A percentile compares a stretch with the other conserved stretches of the same genome.
phyloP scores from a whole-genome alignment of 1,140 invertebrate genomes.

The Pachypeltis micranthus region DNA sequence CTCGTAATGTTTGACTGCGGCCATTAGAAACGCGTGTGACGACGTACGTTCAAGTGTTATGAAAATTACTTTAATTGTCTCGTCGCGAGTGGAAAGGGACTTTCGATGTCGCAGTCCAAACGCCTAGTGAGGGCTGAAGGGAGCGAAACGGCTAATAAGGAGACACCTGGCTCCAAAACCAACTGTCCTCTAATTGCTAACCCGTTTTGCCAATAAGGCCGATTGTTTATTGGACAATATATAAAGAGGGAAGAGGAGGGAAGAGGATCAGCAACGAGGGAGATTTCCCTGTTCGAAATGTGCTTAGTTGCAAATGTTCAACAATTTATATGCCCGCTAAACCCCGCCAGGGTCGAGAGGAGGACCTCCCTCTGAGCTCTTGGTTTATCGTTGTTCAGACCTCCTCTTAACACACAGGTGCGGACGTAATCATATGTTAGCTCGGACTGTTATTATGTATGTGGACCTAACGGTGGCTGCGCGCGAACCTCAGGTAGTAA shows the following conservation, averaged over 20 bases:
- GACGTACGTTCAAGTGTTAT: neutral
- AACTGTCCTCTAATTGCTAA: conserved; percentile 4
- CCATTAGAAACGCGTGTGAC: conserved; percentile 4
- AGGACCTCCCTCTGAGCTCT: neutral
- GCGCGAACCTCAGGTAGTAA: no score
- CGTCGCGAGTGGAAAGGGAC: neutral
- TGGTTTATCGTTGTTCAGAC: conserved; percentile 5
- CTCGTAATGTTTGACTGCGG: neutral
- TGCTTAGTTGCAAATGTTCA: conserved; percentile 9
- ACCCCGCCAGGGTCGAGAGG: neutral
- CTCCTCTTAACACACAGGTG: conserved; percentile 9
- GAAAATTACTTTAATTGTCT: conserved; percentile 4
- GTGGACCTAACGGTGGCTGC: no score
- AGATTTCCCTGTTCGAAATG: conserved; percentile 1
- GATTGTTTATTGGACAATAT: conserved; percentile 6
- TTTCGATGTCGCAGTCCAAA: neutral
- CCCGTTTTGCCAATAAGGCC: conserved; percentile 9
- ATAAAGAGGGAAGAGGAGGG: neutral
- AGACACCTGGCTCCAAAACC: conserved; percentile 9
- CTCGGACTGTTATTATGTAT: conserved; percentile 6
- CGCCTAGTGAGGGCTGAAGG: neutral
- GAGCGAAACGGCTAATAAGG: conserved; percentile 2
- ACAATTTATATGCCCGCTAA: conserved; percentile 1
- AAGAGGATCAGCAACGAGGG: neutral
- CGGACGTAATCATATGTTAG: conserved; percentile 5